Evolutionary conservation across 2,113 vertebrate genomes (phyloP).

Genomic region (Cavia aperea): DNA sequence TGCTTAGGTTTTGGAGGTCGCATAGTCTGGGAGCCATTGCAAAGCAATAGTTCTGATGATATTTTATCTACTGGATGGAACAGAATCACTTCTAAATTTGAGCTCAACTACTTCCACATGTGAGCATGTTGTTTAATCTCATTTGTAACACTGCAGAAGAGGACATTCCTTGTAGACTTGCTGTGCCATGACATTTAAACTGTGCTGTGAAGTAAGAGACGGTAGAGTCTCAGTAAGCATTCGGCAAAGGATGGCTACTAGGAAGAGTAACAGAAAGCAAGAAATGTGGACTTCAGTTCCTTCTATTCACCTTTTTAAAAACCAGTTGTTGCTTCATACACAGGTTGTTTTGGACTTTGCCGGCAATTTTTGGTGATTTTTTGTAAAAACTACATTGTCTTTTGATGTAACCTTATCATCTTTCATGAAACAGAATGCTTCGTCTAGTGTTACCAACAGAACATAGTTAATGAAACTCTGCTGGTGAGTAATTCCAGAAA

Average conservation of each 20-base stretch:
- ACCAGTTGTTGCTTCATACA: neutral
- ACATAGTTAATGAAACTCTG: neutral
- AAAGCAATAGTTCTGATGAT: neutral
- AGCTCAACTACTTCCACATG: neutral
- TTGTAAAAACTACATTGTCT: neutral
- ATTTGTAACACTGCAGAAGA: neutral
- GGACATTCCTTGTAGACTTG: neutral
- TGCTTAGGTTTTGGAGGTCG: neutral
- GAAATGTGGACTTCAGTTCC: neutral
- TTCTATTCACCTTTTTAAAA: neutral
- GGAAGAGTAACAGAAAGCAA: neutral
- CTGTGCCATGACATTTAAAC: neutral
- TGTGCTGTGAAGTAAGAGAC: neutral
- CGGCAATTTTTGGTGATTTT: neutral
- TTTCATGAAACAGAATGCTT: neutral
- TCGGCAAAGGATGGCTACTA: neutral
- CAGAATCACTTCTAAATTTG: neutral
- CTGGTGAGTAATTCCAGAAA: neutral
- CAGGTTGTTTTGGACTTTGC: neutral
- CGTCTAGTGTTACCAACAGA: neutral
- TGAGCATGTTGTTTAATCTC: neutral
- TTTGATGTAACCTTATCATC: neutral
- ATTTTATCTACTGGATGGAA: neutral
- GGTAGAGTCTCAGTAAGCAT: neutral
- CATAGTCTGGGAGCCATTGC: neutral